Base-by-base conservation (phyloP, 1,140 invertebrate genomes). In the Papilio xuthus region DNA sequence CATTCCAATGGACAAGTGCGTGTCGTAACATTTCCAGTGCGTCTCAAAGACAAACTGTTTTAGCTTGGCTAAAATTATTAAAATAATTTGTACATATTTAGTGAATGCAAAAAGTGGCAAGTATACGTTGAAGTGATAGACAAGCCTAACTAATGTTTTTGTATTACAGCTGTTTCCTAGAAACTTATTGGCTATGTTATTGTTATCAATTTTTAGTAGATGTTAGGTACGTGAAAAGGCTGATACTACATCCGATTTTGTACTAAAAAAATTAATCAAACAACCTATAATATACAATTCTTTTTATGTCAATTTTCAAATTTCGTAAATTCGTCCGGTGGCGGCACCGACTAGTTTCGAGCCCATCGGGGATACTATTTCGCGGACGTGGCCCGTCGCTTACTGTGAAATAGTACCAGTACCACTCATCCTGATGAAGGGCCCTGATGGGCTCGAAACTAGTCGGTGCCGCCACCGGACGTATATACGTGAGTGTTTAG, bases 101-200 rank as follows among this genome's bases (percentile, higher is more conserved):
- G 84, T 88, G 82, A 82, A 85, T 81, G 82, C 81, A 85, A 84
- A 71, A 83, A 82, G 84, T 83, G 88, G 89, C 84, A 86, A 85
- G 92, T 93, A 93, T 93, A 93, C 92, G 91, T 89, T 87, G 88
- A 90, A 88, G 91, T 92, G 90, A 93, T 92, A 92, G 89, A 87
- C 88, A 85, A 92, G 91, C 92, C 91, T 93, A 92, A 90, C 85
- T 84, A 83, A 88, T 90, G 85, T 89, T 92, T n/a, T 89, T 89
- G 83, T 89, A 90, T 91, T 92, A 91, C 84, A 82, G 85, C 85
- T 89, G 92, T 92, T 93, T 93, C 92, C 92, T 93, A 93, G 92
- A 93, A 93, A 92, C 92, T 87, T 88, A 86, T 85, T 86, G 86
- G 88, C 81, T 90, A 88, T 84, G 82, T 92, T 93, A 88, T 93